Base-by-base conservation (phyloP, 2,888 invertebrate genomes). In the Branchellion lobata region DNA sequence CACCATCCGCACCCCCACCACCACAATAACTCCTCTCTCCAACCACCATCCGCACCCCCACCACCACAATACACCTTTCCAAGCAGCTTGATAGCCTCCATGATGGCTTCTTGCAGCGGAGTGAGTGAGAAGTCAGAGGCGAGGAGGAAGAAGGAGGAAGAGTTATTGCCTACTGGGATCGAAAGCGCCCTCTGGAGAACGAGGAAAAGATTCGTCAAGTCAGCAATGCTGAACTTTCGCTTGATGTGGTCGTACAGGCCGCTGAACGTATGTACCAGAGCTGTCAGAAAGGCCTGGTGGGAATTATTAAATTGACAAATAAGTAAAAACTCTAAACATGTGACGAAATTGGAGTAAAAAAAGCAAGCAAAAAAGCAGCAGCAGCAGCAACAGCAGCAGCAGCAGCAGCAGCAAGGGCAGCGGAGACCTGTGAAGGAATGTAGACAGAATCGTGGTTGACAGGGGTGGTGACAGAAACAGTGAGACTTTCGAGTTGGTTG, bases 211-310 rank as follows among this genome's bases (percentile, higher is more conserved):
- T 92, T 92, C 83, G 91, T 91, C 82, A 96, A 91, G 88, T 96
- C 95, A 33, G 85, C 81, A n/a, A 83, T 83, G 36, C 84, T 85
- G 82, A 87, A 87, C 91, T 91, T 92, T n/a, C 51, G 36, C 85
- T 92, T 91, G 84, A 96, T 93, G 85, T 95, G 94, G 83, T 93
- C 93, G 89, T 96, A 97, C 81, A 98, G 92, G 80, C 93, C 92
- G 2, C 96, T 96, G 88, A 98, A 97, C 86, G 96, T 95, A 88
- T 96, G 96, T 83, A 97, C 93, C 24, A 97, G 90, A 0, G 96
- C 94, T 0, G 96, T 95, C 79, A 98, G 90, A 89, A 96, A 98
- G 81, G 93, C 93, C 80, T 80, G n/a, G n/a, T n/a, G n/a, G n/a
- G 77, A 51, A 51, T 51, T 18, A 18, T 51, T 18, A 18, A 18